Conservation (phyloP, 2,797 vertebrate species). For the Mormyrops boulengeri region DNA sequence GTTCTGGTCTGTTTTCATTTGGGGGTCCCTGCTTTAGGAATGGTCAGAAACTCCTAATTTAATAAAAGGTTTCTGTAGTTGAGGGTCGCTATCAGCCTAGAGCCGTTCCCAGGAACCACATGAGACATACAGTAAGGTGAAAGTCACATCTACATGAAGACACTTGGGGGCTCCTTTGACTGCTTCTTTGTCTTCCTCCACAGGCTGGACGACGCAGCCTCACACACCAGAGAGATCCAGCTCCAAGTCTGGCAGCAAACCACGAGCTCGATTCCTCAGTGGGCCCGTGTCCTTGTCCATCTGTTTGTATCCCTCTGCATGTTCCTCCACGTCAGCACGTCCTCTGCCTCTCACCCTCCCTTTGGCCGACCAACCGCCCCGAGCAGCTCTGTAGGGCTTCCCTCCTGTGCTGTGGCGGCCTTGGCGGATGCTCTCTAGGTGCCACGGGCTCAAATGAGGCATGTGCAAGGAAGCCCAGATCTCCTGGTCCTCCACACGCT, state of each 20-base stretch:
- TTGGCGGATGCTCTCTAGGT: slow-evolving; percentile 70
- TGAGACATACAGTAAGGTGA: neutral
- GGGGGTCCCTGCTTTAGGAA: neutral
- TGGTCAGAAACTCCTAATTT: neutral
- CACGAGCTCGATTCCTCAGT: slow-evolving; percentile 99
- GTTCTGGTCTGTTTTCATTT: neutral
- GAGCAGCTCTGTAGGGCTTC: neutral
- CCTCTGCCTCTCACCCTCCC: neutral
- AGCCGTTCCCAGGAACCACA: neutral
- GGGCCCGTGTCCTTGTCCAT: slow-evolving; percentile 99
- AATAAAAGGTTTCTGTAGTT: neutral
- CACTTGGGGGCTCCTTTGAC: neutral
- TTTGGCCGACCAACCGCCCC: slow-evolving; percentile 35
- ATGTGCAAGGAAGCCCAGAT: neutral
- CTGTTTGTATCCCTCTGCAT: slow-evolving; percentile 86
- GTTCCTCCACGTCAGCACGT: neutral
- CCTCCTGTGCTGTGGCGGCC: slow-evolving; percentile 19
- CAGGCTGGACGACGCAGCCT: slow-evolving; percentile 97
- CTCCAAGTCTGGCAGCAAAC: slow-evolving; percentile 99
- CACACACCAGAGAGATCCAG: slow-evolving; percentile 93
- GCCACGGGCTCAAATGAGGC: slow-evolving; percentile 39
- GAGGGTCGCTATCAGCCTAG: neutral
- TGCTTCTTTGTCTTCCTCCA: slow-evolving; percentile 72
- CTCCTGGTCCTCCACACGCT: neutral
- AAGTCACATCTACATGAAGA: neutral